phyloP scores from a whole-genome alignment of 2,888 invertebrate genomes.

The Perdita meconis region DNA sequence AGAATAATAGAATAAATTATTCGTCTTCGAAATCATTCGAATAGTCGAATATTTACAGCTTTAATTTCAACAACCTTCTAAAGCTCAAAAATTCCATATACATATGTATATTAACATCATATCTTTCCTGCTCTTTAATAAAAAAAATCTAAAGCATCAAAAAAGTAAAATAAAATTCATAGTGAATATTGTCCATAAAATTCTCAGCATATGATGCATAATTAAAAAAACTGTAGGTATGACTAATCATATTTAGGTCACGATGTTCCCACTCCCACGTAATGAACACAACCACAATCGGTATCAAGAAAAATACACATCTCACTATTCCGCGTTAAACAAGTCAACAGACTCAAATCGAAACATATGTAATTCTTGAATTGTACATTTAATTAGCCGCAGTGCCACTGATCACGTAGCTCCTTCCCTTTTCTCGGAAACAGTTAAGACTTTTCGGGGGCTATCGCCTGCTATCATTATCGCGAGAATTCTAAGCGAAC shows the following conservation, averaged over 20 bases:
- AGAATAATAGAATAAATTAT: no score
- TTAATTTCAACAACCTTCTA: no score
- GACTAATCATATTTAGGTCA: constrained; percentile 32
- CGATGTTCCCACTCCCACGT: constrained; percentile 13
- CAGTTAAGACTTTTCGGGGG: neutral
- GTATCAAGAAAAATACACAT: neutral
- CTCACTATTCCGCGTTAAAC: neutral
- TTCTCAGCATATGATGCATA: no score
- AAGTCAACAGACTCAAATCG: no score
- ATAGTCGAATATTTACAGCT: no score
- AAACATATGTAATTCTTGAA: neutral
- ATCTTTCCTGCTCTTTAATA: no score
- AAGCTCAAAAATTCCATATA: no score
- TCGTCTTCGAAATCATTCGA: no score
- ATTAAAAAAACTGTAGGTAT: neutral
- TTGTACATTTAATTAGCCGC: constrained; percentile 21
- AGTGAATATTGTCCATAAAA: no score
- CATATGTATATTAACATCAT: no score
- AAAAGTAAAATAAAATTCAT: neutral
- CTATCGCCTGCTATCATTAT: constrained; percentile 45
- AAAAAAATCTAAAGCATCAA: no score
- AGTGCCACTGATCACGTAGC: constrained; percentile 37
- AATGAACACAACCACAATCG: constrained; percentile 17
- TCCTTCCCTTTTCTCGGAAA: constrained; percentile 35
- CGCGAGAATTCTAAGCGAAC: constrained; percentile 15